Conservation (phyloP, 2,888 invertebrate genomes). For the Agapostemon virescens region DNA sequence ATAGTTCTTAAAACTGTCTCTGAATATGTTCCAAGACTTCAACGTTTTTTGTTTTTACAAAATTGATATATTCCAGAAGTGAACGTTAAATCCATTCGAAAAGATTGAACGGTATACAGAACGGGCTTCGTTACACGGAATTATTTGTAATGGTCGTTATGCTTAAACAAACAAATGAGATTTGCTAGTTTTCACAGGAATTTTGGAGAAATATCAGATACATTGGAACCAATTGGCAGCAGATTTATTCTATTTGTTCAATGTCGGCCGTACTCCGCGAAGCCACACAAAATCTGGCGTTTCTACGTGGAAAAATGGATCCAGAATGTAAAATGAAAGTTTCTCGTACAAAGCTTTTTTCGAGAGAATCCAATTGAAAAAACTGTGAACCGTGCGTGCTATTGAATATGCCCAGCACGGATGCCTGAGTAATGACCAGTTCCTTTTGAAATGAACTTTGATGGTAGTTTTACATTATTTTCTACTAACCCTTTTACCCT, state of each 20-base stretch:
- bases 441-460: not conserved
- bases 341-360: not conserved
- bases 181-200: not conserved
- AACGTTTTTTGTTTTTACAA: not conserved
- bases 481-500: not conserved
- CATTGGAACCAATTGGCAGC: not conserved
- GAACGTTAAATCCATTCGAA: not conserved
- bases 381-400: not conserved
- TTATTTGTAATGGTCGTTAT: not conserved
- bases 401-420: not conserved
- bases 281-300: not conserved
- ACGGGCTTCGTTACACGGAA: not conserved
- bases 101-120: not conserved
- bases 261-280: not conserved
- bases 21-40: not conserved
- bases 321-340: not conserved
- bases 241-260: constrained; percentile 4
- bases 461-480: not conserved
- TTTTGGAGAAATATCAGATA: not conserved
- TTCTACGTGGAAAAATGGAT: not conserved
- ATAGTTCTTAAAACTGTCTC: no score
- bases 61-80: not conserved
- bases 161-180: not conserved
- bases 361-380: not conserved
- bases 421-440: not conserved